Conservation (phyloP, 2,888 invertebrate species). For the Drosophila phalerata region DNA sequence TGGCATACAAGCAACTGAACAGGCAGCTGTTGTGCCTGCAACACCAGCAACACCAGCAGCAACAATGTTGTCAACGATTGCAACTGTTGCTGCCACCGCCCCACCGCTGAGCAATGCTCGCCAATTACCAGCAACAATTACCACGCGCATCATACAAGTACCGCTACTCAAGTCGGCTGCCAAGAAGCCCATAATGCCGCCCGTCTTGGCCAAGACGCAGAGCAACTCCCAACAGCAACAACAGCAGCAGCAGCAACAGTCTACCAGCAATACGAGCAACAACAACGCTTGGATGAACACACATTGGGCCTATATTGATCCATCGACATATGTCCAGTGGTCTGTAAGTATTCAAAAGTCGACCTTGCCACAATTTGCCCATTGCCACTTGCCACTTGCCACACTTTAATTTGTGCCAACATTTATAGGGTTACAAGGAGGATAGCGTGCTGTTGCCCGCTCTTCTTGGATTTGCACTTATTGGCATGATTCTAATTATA, state of each 20-base stretch:
- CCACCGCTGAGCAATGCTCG: constrained; percentile 46
- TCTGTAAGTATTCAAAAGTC: constrained; percentile 86
- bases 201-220: constrained; percentile 83
- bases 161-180: constrained; percentile 85
- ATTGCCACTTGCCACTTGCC: not conserved
- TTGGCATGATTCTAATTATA: constrained; percentile 86
- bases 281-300: constrained; percentile 87
- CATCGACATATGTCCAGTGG: constrained; percentile 89
- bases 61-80: constrained; percentile 17
- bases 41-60: constrained; percentile 15
- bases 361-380: constrained; percentile 13
- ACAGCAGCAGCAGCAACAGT: constrained; percentile 15
- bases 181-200: constrained; percentile 87
- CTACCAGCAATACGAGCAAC: constrained; percentile 63
- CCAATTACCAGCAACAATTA: constrained; percentile 57
- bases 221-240: constrained; percentile 46
- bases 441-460: constrained; percentile 88
- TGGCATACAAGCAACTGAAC: constrained; percentile 14
- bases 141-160: constrained; percentile 84
- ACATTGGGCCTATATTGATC: constrained; percentile 89
- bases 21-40: constrained; percentile 8
- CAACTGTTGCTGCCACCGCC: constrained; percentile 35
- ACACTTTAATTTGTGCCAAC: constrained; percentile 3
- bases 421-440: constrained; percentile 87
- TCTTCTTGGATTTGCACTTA: constrained; percentile 86